Conservation (phyloP, 1,140 invertebrate species). For the Mya arenaria region DNA sequence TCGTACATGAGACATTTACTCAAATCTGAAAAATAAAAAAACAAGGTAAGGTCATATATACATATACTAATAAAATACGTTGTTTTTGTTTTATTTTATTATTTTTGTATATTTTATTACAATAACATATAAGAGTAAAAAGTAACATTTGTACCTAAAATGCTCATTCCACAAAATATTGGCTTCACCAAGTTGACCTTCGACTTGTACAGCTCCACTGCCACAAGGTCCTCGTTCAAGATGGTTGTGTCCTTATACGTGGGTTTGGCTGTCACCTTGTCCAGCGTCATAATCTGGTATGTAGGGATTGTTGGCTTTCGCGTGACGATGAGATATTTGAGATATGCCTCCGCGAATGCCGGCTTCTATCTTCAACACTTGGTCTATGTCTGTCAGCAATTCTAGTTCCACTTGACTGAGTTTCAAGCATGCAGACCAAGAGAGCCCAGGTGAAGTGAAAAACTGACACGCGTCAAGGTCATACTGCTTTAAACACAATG, state of each 20-base stretch:
- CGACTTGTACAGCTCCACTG: conserved; percentile 54
- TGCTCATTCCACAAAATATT: conserved; percentile 65
- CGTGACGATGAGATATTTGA: conserved; percentile 16
- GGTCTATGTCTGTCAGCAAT: conserved; percentile 52
- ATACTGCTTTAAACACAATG: conserved; percentile 21
- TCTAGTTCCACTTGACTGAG: conserved; percentile 55
- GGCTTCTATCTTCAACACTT: conserved; percentile 35
- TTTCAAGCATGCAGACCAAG: conserved; percentile 67
- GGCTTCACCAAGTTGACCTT: conserved; percentile 65
- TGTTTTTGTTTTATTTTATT: conserved; percentile 63
- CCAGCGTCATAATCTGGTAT: conserved; percentile 27
- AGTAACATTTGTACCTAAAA: conserved; percentile 56
- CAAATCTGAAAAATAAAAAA: conserved; percentile 15
- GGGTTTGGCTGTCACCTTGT: conserved; percentile 72
- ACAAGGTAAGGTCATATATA: conserved; percentile 61
- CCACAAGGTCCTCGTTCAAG: conserved; percentile 70
- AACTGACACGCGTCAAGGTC: conserved; percentile 50
- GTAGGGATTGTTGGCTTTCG: conserved; percentile 38
- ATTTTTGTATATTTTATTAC: not conserved
- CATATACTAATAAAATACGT: conserved; percentile 70
- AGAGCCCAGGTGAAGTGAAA: conserved; percentile 59
- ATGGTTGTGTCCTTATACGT: conserved; percentile 75
- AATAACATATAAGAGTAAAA: not conserved
- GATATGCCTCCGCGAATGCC: conserved; percentile 50
- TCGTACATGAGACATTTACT: conserved; percentile 66